phyloP scores from a whole-genome alignment of 1,140 invertebrate species.

The Proales similis region DNA sequence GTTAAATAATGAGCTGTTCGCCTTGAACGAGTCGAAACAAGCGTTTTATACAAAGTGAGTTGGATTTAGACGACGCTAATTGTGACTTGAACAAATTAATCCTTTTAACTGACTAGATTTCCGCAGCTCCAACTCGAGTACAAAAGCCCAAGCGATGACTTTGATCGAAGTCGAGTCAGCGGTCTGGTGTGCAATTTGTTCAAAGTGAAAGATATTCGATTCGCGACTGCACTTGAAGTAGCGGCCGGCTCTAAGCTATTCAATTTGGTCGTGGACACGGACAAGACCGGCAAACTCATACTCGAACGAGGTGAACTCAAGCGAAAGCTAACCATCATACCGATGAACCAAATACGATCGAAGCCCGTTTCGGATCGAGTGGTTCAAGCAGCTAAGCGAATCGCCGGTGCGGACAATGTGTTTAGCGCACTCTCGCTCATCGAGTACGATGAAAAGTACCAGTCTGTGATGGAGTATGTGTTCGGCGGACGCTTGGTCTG shows the following conservation, averaged over 20 bases:
- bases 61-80: background rate
- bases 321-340: conserved; percentile 71
- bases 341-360: conserved; percentile 78
- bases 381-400: conserved; percentile 59
- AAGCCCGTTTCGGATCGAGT: conserved; percentile 57
- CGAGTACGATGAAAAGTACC: conserved; percentile 63
- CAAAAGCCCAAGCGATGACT: conserved; percentile 58
- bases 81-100: background rate
- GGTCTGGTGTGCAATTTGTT: conserved; percentile 73
- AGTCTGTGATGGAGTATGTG: conserved; percentile 74
- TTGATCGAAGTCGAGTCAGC: conserved; percentile 66
- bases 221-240: conserved; percentile 73
- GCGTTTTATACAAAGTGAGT: background rate
- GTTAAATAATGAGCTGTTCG: conserved; percentile 7
- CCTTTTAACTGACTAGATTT: conserved; percentile 2
- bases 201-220: conserved; percentile 63
- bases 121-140: conserved; percentile 49
- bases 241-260: conserved; percentile 79
- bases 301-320: conserved; percentile 72
- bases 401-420: conserved; percentile 59
- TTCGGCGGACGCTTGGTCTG: conserved; percentile 81
- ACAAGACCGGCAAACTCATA: conserved; percentile 69
- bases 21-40: conserved; percentile 17
- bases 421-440: conserved; percentile 73
- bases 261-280: conserved; percentile 81